phyloP scores from a whole-genome alignment of 2,797 vertebrate genomes.

The Acanthurus lineatus region DNA sequence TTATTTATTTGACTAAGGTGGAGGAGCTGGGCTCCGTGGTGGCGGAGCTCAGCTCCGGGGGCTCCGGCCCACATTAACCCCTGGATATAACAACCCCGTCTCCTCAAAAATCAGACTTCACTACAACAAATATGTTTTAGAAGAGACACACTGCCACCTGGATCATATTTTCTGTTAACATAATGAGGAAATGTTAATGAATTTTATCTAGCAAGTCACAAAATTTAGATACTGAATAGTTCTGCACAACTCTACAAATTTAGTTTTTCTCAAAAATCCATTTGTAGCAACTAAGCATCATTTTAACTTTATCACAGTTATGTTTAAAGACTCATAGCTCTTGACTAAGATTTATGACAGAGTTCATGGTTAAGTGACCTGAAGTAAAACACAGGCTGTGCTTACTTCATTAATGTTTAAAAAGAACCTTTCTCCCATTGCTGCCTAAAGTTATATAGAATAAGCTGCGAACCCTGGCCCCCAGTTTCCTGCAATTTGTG shows the following conservation, averaged over 20 bases:
- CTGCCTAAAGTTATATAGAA: no score
- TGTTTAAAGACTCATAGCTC: neutral
- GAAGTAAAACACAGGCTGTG: neutral
- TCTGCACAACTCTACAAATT: neutral
- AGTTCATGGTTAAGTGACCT: neutral
- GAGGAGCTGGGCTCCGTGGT: no score
- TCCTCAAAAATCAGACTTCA: neutral
- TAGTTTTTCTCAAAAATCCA: neutral
- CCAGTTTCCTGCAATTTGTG: no score
- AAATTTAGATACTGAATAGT: slow-evolving; percentile 19
- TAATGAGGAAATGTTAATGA: slow-evolving; percentile 26
- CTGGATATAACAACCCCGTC: neutral
- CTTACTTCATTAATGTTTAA: neutral
- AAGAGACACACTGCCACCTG: slow-evolving; percentile 7
- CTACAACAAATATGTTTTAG: slow-evolving; percentile 28
- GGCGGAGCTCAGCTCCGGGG: no score
- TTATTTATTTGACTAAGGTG: no score
- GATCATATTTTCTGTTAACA: slow-evolving; percentile 1
- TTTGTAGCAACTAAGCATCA: neutral
- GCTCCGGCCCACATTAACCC: no score
- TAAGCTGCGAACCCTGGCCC: no score
- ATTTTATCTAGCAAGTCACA: neutral
- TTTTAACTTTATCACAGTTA: neutral
- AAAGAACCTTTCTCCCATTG: no score
- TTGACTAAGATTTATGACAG: neutral